A percentile compares a stretch with the other conserved stretches of the same genome.
Evolutionary conservation across 1,140 invertebrate species (phyloP).

Genomic region (Thaumatotibia leucotreta): DNA sequence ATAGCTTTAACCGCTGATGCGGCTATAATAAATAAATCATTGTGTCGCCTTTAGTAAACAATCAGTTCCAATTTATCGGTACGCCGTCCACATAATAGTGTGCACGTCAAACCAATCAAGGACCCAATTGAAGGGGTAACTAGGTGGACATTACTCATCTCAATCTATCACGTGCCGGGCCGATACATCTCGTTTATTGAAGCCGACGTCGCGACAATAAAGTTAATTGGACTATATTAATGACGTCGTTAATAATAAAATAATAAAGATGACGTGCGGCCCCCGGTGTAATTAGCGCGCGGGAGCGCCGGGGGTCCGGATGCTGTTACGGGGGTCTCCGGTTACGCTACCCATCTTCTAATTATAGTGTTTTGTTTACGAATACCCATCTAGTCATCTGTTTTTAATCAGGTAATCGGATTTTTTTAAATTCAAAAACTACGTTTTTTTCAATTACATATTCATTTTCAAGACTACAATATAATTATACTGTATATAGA

Average conservation of each 20-base stretch:
- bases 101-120: conserved; percentile 71
- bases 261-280: conserved; percentile 62
- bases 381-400: neutral
- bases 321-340: neutral
- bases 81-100: conserved; percentile 50
- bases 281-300: conserved; percentile 56
- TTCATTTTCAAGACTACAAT: too few relatives aligned
- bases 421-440: neutral
- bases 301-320: conserved; percentile 23
- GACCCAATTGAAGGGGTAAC: conserved; percentile 72
- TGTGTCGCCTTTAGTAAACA: conserved; percentile 43
- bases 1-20: neutral
- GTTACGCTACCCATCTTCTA: neutral
- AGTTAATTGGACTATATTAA: conserved; percentile 72
- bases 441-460: too few relatives aligned
- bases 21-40: conserved; percentile 26
- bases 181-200: conserved; percentile 64
- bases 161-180: conserved; percentile 57
- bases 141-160: conserved; percentile 67
- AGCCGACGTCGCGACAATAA: conserved; percentile 66
- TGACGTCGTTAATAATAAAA: conserved; percentile 69
- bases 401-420: neutral
- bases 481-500: too few relatives aligned
- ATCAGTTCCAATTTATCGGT: conserved; percentile 62
- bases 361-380: neutral